Evolutionary conservation across 2,113 vertebrate genomes (phyloP), one percentile per base, ranked within the genome.

Genomic region (Prolemur simus): DNA sequence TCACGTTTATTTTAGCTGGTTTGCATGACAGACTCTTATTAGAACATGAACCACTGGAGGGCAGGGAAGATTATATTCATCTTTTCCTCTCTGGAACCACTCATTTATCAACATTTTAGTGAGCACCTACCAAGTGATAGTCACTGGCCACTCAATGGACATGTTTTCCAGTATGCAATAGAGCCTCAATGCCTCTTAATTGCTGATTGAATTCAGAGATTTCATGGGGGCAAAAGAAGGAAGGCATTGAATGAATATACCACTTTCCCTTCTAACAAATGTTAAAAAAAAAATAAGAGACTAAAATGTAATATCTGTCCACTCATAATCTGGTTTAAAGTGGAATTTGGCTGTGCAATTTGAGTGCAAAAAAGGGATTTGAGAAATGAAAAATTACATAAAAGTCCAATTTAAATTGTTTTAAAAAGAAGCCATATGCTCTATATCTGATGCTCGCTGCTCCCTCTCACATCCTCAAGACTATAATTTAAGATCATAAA

Each of bases 361-460:
- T 93, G n/a, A 93, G 85, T 92, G 81, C 91, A 82, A 96, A 95
- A 96, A 96, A 69, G 45, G 34, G 63, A 49, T 91, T 84, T 82
- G 60, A 69, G 81, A 86, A 80, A 2, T 91, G 58, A 92, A 94
- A 82, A 84, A 96, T 73, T 97, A 94, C 76, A 83, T 86, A 95
- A 94, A 97, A 89, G 21, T 92, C 96, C 77, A 97, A 82, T 89
- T 98, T 94, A 96, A 97, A 63, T 83, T 77, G 13, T 96, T 95
- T 96, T 83, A 54, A 89, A 96, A 98, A 96, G 88, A 96, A 98
- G 97, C 96, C 90, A 66, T 96, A 94, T 98, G 92, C 80, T 97
- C 89, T 63, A n/a, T 92, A 94, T 88, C 78, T 94, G 83, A 47
- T 93, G 78, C 34, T 92, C 69, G 14, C 21, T 82, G 54, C 47